phyloP scores from a whole-genome alignment of 2,797 vertebrate species.

The Syngnathus rostellatus region DNA sequence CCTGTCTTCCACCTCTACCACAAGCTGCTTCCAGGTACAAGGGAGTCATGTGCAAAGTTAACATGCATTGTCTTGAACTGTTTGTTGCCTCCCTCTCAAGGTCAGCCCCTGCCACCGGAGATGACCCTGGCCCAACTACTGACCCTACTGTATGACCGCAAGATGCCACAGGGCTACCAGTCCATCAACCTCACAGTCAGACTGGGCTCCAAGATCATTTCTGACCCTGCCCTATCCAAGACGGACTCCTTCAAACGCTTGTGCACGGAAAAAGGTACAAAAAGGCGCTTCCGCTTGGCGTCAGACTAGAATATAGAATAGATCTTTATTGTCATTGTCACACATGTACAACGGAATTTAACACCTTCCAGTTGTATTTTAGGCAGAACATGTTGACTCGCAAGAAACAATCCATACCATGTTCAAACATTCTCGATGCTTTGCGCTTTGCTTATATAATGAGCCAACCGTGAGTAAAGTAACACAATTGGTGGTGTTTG shows the following conservation, averaged over 20 bases:
- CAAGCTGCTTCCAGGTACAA: slow-evolving; percentile 87
- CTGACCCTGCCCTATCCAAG: slow-evolving; percentile 92
- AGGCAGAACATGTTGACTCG: neutral
- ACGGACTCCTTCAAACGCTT: slow-evolving; percentile 98
- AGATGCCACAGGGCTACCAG: slow-evolving; percentile 92
- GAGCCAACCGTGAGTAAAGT: neutral
- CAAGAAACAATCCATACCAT: neutral
- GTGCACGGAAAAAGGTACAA: slow-evolving; percentile 92
- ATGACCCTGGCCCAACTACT: slow-evolving; percentile 97
- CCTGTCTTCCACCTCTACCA: slow-evolving; percentile 98
- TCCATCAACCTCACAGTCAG: slow-evolving; percentile 95
- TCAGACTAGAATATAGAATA: too few species aligned
- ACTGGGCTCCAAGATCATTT: slow-evolving; percentile 95
- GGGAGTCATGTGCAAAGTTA: neutral
- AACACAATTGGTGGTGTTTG: neutral
- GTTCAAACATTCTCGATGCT: neutral
- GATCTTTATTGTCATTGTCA: too few species aligned
- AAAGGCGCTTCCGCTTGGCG: neutral
- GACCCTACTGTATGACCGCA: slow-evolving; percentile 90
- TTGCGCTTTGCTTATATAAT: neutral
- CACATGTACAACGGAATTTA: too few species aligned
- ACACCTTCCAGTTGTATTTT: neutral
- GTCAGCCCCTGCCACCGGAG: slow-evolving; percentile 90
- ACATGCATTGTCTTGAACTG: neutral
- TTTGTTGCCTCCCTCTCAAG: slow-evolving; percentile 51